Evolutionary conservation across 2,888 invertebrate species (phyloP), one percentile per base, ranked within the genome.

Genomic region (Onthophagus sagittarius): DNA sequence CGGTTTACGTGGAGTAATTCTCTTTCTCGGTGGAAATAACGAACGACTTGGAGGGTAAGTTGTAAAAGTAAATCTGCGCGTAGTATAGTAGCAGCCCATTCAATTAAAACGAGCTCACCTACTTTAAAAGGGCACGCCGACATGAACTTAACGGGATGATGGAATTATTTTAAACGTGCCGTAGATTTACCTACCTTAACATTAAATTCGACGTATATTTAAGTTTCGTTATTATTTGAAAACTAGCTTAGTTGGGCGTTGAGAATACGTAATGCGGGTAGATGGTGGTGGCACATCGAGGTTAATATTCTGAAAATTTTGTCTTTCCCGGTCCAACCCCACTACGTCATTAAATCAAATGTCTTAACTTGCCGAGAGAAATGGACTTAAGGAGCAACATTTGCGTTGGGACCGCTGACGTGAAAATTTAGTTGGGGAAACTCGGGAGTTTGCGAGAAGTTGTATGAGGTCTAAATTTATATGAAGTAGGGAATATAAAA

Each of bases 351-450:
- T 67, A 67, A 67, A 67, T 67, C 67, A 67, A 67, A 67, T 67
- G 67, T 67, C 67, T 67, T 67, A 67, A 67, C 67, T 67, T 67
- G 67, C 31, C 67, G 32, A 23, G 67, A 31, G 67, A 67, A 67
- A 67, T 67, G 67, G 67, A 67, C 31, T 67, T 32, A 67, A 67
- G 32, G 67, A 67, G 67, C 67, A 67, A 67, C 67, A 67, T 67
- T 67, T 67, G 67, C 67, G 67, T 67, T 67, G 67, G 67, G 32
- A 32, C 31, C 23, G 67, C 67, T 67, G 67, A 67, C 67, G 32
- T 67, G 67, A 67, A 67, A 67, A 67, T 67, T 67, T 67, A 67
- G 67, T 67, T 67, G 31, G 67, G 23, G 31, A 23, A 67, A 67
- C 67, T 67, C 67, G n/a, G 23, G 23, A 67, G 67, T 67, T 67